Base-by-base conservation (phyloP, 2,797 vertebrate species). In the Morus bassanus region DNA sequence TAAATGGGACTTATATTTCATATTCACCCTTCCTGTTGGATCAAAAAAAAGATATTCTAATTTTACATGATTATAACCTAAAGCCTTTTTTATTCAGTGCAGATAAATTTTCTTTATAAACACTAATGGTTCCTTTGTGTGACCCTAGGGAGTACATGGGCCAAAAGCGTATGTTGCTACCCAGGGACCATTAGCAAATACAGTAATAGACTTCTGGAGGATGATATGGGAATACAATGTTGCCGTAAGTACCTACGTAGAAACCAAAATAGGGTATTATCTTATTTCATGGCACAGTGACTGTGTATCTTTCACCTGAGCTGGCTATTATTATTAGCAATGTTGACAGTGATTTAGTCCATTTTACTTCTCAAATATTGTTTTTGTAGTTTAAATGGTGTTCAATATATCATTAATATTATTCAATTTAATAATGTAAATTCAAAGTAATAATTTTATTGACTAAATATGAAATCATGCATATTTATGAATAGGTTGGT, bases 161-260 rank as follows among this genome's bases (percentile, higher is more conserved):
- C 98, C 99, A 69, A 98, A 99, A 98, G 98, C 99, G 21, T 99
- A 99, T 56, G 99, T 99, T 76, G 99, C 99, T 91, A 99, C 99
- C 63, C 99, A 99, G 98, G 99, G 99, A 80, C 99, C 99, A 3
- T 98, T 99, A 95, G 98, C 98, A 68, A 99, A 99, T 95, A 99
- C 99, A 27, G 99, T 99, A 91, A 98, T 99, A 43, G 99, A 99
- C 97, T 99, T 99, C 98, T 99, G 99, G 99, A 99, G 99, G 97
- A 99, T 99, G 99, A 99, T 99, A 98, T 99, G 99, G 99, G 99
- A 99, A 83, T 99, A 99, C 97, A 99, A 98, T 5, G 98, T 99
- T 73, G 98, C 98, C 24, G 99, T 99, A 97, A 99, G 99, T 99
- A 95, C 60, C 88, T 77, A 4, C 24, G 70, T 76, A 76, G 84